phyloP scores from a whole-genome alignment of 2,113 vertebrate species.

The Sinocyclocheilus grahami region DNA sequence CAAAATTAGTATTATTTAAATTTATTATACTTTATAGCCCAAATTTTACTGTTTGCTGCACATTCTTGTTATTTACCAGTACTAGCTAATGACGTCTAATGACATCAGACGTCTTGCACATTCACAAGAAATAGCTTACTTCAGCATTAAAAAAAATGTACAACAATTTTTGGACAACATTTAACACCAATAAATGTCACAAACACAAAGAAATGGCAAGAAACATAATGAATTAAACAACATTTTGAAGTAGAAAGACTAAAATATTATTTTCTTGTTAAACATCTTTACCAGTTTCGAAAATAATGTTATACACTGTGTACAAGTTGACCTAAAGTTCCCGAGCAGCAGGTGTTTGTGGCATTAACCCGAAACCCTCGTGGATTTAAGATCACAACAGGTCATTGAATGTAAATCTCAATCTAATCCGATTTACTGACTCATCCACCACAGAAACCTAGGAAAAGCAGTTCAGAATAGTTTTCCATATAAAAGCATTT shows the following conservation, averaged over 20 bases:
- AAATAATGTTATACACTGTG: too few relatives aligned
- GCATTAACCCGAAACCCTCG: neutral
- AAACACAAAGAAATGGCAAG: neutral
- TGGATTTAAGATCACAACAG: slow-evolving; percentile 12
- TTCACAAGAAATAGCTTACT: neutral
- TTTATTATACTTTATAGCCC: neutral
- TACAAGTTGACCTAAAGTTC: neutral
- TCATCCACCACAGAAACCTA: neutral
- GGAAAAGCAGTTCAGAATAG: neutral
- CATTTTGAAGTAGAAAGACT: too few relatives aligned
- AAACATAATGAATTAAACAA: too few relatives aligned
- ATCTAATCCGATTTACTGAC: slow-evolving; percentile 11
- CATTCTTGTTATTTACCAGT: neutral
- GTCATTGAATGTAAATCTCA: slow-evolving; percentile 19
- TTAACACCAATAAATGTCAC: neutral
- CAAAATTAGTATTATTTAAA: neutral
- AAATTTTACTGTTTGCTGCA: neutral
- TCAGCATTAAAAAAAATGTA: neutral
- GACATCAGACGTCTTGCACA: neutral
- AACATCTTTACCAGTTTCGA: neutral
- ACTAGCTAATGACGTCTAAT: too few relatives aligned
- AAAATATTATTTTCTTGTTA: too few relatives aligned
- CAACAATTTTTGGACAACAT: neutral
- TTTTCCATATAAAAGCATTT: neutral
- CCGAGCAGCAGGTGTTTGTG: slow-evolving; percentile 6